Evolutionary conservation across 2,797 vertebrate genomes (phyloP).

Genomic region (Enteromius fasciolatus): DNA sequence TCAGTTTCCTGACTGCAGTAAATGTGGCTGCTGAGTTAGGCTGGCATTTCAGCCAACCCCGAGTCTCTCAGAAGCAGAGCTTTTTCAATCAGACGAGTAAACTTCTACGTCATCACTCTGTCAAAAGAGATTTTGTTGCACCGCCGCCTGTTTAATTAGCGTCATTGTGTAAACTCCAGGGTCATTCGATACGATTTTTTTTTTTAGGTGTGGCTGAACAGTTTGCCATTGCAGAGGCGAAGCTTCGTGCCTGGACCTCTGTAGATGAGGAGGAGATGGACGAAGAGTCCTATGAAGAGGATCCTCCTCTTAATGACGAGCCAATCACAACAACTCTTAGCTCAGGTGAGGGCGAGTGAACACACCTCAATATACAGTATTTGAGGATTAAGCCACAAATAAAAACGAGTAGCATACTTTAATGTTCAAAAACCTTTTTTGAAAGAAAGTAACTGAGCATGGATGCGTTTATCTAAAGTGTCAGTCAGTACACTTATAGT

Average conservation of each 20-base stretch:
- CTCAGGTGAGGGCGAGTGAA: constrained; percentile 68
- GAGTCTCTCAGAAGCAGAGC: background rate
- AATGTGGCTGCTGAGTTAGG: constrained; percentile 29
- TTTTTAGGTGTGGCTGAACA: constrained; percentile 90
- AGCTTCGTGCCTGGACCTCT: constrained; percentile 95
- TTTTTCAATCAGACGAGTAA: constrained; percentile 13
- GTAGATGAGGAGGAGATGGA: constrained; percentile 89
- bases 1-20: constrained; percentile 35
- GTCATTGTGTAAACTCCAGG: background rate
- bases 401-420: background rate
- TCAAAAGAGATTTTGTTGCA: constrained; percentile 26
- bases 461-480: too few species aligned
- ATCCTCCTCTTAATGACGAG: constrained; percentile 75
- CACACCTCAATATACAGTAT: background rate
- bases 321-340: constrained; percentile 64
- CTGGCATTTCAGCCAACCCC: background rate
- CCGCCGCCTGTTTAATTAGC: background rate
- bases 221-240: constrained; percentile 96
- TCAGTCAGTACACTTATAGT: background rate
- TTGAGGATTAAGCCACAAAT: background rate
- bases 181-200: constrained; percentile 28
- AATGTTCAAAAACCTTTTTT: background rate
- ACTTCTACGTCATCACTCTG: background rate
- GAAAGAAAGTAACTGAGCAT: background rate
- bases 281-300: constrained; percentile 88